These are phyloP conservation scores for Ariolimax columbianus DNA, from an alignment of 2,888 invertebrate species.

Conservation along the genomic window DNA sequence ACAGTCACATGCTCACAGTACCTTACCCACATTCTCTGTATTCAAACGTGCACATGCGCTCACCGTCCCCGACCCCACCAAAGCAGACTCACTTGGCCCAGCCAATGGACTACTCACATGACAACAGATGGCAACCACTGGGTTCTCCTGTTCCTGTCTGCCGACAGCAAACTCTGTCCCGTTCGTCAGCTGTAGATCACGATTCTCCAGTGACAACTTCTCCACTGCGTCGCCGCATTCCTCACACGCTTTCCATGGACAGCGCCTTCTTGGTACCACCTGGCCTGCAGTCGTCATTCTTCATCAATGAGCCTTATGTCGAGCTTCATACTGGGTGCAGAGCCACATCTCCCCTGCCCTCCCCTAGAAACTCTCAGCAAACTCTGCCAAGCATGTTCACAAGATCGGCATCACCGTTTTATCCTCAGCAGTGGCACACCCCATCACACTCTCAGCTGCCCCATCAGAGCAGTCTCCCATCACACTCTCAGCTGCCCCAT, in stretches of 20 bases:
- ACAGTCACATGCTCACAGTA: conserved; percentile 47
- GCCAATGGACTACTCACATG: conserved; percentile 34
- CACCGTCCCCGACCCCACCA: conserved; percentile 52
- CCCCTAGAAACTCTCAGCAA: conserved; percentile 45
- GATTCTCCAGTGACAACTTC: conserved; percentile 28
- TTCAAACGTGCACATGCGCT: conserved; percentile 42
- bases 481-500: conserved; percentile 2
- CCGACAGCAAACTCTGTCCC: conserved; percentile 42
- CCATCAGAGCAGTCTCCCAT: conserved; percentile 26
- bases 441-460: not conserved
- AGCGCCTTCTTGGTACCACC: conserved; percentile 49
- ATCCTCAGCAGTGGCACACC: not conserved
- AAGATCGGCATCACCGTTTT: conserved; percentile 50
- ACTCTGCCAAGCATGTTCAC: conserved; percentile 47
- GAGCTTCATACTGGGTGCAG: conserved; percentile 48
- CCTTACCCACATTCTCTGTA: conserved; percentile 47
- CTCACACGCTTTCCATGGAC: conserved; percentile 47
- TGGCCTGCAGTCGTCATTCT: conserved; percentile 23
- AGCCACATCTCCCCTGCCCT: conserved; percentile 43
- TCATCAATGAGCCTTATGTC: conserved; percentile 47
- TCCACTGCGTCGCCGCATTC: conserved; percentile 43
- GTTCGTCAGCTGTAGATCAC: conserved; percentile 47
- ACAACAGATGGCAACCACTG: conserved; percentile 35
- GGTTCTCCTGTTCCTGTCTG: conserved; percentile 47
- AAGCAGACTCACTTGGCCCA: conserved; percentile 37